Evolutionary conservation across 2,113 vertebrate species (phyloP).

Genomic region (Amphiprion percula): DNA sequence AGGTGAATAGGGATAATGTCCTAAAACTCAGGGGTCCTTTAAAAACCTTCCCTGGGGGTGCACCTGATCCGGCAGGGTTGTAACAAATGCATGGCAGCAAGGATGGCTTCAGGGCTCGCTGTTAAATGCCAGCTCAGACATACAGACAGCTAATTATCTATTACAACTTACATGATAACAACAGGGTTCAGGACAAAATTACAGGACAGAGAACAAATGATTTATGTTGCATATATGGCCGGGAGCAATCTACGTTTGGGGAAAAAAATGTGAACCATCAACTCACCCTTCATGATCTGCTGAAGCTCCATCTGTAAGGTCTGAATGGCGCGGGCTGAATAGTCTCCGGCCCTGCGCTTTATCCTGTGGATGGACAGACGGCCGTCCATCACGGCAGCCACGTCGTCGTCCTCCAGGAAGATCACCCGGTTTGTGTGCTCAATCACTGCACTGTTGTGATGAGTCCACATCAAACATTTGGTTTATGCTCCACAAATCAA

Average conservation of each 20-base stretch:
- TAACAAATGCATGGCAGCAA: conserved; percentile 32
- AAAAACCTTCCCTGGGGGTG: conserved; percentile 10
- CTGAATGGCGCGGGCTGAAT: conserved; percentile 94
- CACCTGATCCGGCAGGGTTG: conserved; percentile 5
- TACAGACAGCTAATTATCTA: neutral
- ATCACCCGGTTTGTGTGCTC: conserved; percentile 98
- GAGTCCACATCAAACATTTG: neutral
- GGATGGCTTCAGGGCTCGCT: neutral
- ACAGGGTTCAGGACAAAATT: conserved; percentile 37
- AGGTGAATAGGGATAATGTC: neutral
- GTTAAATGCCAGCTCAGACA: conserved; percentile 16
- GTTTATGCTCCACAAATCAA: neutral
- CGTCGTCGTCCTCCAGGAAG: conserved; percentile 97
- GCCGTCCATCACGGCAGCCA: conserved; percentile 93
- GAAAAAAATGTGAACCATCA: neutral
- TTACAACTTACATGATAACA: conserved; percentile 25
- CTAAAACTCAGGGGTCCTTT: conserved; percentile 7
- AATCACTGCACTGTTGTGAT: conserved; percentile 89
- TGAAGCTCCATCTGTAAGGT: conserved; percentile 99
- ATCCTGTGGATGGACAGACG: conserved; percentile 97
- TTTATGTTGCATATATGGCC: conserved; percentile 12
- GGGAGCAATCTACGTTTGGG: neutral
- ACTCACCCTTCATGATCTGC: conserved; percentile 98
- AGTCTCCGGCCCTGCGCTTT: conserved; percentile 92
- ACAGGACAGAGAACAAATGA: conserved; percentile 30